Base-by-base conservation (phyloP, 2,113 vertebrate genomes). In the Brachyistius frenatus region DNA sequence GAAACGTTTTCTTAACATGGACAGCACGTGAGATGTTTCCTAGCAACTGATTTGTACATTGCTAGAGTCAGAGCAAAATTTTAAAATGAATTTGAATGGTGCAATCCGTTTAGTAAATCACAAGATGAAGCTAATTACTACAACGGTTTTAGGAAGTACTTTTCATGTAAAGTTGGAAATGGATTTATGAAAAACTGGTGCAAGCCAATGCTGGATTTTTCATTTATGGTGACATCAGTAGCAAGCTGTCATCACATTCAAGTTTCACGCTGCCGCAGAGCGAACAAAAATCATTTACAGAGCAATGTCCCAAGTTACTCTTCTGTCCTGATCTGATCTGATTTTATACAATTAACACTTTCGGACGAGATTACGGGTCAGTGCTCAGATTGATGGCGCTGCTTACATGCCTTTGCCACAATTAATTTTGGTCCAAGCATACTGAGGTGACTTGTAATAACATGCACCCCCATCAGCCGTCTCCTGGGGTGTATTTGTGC, bases 401-500 rank as follows among this genome's bases (percentile, higher is more conserved):
- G 76, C 53, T 67, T 23, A 23, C 39, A 47, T 58, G 10, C 16
- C 10, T 32, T 67, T 61, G 58, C 31, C 57, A 50, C 37, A 68
- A 65, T 49, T 61, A 31, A 78, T 84, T 78, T 70, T 47, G 53
- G 37, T 55, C 57, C 66, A 73, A 81, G 88, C 74, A 80, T 14
- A 56, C 52, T 65, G 44, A 54, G 41, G 61, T 64, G 55, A 72
- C 76, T 76, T 76, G 44, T 50, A 73, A 73, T 39, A 73, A 70
- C 73, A 77, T 86, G 83, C 75, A 80, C 84, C 76, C 63, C 52
- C 69, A 70, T 88, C 83, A 83, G 55, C 85, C 55, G 53, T 86
- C 66, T 73, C 64, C 78, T 15, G 2, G 44, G 49, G 73, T 79
- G 73, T 88, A 79, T 93, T 93, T 89, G 67, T 85, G 76, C 78